phyloP scores from a whole-genome alignment of 1,140 invertebrate species.

The Odontomachus brunneus region DNA sequence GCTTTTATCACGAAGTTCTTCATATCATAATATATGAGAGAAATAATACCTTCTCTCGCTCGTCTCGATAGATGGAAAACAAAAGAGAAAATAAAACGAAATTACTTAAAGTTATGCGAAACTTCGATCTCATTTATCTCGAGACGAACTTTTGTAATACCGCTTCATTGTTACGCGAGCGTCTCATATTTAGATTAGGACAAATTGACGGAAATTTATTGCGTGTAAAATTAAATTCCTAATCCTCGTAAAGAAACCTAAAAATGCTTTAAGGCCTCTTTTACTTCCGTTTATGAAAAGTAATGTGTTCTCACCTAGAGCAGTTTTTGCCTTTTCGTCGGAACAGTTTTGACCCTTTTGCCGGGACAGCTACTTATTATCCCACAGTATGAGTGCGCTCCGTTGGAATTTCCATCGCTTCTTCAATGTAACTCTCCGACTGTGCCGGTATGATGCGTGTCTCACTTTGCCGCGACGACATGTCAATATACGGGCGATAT shows the following conservation, averaged over 20 bases:
- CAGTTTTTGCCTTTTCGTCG: too few species aligned
- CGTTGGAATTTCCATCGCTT: background rate
- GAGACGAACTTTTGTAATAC: background rate
- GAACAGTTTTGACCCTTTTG: background rate
- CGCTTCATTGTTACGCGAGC: too few species aligned
- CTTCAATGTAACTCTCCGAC: background rate
- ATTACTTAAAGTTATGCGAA: slow-evolving; percentile 4
- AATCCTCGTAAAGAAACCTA: too few species aligned
- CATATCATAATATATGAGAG: slow-evolving; percentile 1
- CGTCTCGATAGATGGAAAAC: background rate
- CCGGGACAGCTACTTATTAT: background rate
- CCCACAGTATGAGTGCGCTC: background rate
- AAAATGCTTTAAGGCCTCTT: background rate
- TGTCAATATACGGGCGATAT: background rate
- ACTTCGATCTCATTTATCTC: background rate
- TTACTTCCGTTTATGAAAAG: background rate
- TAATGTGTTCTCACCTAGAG: background rate
- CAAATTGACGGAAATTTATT: too few species aligned
- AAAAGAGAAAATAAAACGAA: background rate
- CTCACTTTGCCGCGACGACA: background rate
- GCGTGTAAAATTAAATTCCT: too few species aligned
- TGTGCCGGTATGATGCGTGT: background rate
- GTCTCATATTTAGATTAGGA: background rate
- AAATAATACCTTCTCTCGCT: background rate
- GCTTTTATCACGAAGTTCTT: background rate